Conservation (phyloP, 2,797 vertebrate genomes). For the Sciaenops ocellatus region DNA sequence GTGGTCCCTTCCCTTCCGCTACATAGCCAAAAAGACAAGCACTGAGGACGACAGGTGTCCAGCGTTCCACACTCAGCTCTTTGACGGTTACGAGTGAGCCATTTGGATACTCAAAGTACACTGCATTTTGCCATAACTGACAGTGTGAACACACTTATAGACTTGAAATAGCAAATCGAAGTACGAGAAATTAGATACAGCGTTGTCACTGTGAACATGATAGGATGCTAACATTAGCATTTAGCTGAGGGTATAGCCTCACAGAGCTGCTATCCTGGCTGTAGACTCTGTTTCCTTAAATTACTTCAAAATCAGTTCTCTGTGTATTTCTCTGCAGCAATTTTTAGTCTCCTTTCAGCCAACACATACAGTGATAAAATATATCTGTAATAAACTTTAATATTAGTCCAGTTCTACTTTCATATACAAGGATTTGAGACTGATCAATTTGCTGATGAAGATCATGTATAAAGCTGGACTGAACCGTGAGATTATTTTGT, state of each 20-base stretch:
- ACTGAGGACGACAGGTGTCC: no score
- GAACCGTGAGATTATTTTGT: constrained; percentile 12
- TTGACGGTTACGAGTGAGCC: no score
- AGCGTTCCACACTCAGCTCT: no score
- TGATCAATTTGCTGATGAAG: not conserved
- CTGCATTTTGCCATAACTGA: no score
- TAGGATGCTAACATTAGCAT: not conserved
- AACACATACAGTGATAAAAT: not conserved
- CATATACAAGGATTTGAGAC: not conserved
- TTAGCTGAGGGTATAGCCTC: not conserved
- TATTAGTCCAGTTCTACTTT: not conserved
- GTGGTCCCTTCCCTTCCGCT: no score
- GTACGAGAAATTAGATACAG: no score
- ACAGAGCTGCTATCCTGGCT: not conserved
- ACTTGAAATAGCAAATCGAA: no score
- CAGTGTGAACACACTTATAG: no score
- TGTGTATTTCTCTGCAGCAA: not conserved
- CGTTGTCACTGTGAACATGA: not conserved
- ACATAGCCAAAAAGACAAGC: no score
- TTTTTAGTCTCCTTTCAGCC: not conserved
- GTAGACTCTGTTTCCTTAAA: not conserved
- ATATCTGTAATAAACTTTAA: not conserved
- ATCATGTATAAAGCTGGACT: not conserved
- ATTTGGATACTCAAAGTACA: no score
- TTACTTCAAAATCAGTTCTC: not conserved